Conservation (phyloP, 1,140 invertebrate genomes). For the Whitmania pigra region DNA sequence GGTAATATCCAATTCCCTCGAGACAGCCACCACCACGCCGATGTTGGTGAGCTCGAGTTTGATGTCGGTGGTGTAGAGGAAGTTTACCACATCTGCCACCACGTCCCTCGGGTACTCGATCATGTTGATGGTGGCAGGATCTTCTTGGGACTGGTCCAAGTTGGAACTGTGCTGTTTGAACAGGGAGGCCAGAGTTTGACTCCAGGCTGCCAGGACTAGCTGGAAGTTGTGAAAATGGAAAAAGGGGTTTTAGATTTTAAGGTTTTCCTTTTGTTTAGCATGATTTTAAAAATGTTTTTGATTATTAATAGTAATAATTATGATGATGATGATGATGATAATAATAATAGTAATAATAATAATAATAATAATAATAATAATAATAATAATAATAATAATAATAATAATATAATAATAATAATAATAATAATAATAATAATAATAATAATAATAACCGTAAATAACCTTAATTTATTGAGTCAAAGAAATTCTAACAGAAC, state of each 20-base stretch:
- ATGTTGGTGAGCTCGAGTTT: slow-evolving; percentile 22
- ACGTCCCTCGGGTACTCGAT: slow-evolving; percentile 20
- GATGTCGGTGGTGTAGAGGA: slow-evolving; percentile 26
- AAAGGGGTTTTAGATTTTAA: background rate
- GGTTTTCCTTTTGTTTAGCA: background rate
- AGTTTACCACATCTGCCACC: slow-evolving; percentile 23
- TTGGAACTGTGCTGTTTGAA: slow-evolving; percentile 14
- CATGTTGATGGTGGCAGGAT: slow-evolving; percentile 20
- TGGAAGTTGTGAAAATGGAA: background rate
- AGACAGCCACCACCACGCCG: slow-evolving; percentile 14
- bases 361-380: background rate
- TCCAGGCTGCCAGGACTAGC: slow-evolving; percentile 22
- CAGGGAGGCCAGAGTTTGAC: slow-evolving; percentile 20
- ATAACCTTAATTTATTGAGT: no score
- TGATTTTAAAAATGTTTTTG: background rate
- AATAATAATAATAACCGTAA: no score
- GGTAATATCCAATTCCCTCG: slow-evolving; percentile 21
- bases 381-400: background rate
- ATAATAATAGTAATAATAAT: background rate
- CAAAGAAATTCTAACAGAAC: no score
- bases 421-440: no score
- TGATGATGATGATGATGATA: background rate
- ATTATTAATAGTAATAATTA: background rate
- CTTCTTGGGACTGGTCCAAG: slow-evolving; percentile 4
- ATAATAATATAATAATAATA: background rate